Percentiles rank a stretch among this genome's conserved stretches.
Conservation (phyloP, 2,888 invertebrate species). For the Zaprionus bogoriensis region DNA sequence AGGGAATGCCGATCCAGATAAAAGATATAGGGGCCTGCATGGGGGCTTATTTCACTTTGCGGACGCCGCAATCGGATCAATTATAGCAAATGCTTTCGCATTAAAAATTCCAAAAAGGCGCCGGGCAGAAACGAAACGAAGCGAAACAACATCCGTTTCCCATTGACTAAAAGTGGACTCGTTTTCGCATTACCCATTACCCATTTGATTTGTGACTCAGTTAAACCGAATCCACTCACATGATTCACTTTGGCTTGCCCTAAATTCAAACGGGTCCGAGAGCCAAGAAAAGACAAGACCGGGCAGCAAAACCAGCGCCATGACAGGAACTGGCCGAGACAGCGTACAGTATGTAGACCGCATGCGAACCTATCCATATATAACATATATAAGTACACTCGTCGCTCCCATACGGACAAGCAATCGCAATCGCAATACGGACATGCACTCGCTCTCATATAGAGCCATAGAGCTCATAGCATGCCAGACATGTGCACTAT, state of each 20-base stretch:
- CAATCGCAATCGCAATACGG: neutral
- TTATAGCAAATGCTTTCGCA: neutral
- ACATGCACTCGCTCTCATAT: neutral
- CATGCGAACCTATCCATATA: constrained; percentile 24
- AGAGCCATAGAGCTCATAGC: constrained; percentile 1
- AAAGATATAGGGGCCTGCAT: neutral
- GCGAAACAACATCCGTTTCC: constrained; percentile 59
- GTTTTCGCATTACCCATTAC: constrained; percentile 21
- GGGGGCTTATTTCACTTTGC: neutral
- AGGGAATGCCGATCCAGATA: no score
- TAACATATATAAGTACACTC: no score
- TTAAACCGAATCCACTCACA: constrained; percentile 33
- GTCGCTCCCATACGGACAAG: no score
- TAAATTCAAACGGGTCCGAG: constrained; percentile 58
- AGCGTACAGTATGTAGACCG: constrained; percentile 28
- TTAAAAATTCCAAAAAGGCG: constrained; percentile 15
- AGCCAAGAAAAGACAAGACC: constrained; percentile 26
- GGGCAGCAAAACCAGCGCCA: constrained; percentile 21
- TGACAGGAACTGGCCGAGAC: constrained; percentile 44
- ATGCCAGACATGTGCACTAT: neutral
- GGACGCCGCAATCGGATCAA: neutral
- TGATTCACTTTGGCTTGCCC: constrained; percentile 59
- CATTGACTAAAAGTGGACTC: constrained; percentile 45
- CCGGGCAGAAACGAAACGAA: constrained; percentile 31
- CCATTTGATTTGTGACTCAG: constrained; percentile 48